phyloP scores from a whole-genome alignment of 1,140 invertebrate genomes.

The Venustaconcha ellipsiformis region DNA sequence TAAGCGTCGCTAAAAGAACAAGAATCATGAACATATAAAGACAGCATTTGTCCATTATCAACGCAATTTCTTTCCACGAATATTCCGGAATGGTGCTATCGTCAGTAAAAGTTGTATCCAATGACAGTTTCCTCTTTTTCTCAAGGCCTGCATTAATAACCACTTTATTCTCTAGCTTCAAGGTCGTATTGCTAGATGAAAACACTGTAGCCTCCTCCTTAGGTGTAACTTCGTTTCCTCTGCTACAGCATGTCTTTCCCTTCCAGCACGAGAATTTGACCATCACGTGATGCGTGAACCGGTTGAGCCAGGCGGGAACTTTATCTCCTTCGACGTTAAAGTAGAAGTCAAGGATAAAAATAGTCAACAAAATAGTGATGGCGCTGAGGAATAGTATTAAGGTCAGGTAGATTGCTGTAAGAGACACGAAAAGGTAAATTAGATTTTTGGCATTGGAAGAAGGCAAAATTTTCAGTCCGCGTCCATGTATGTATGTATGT shows the following conservation, averaged over 20 bases:
- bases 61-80: constrained; percentile 8
- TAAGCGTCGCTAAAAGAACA: neutral
- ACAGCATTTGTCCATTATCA: constrained; percentile 3
- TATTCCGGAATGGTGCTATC: neutral
- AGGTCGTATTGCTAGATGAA: neutral
- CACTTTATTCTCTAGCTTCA: neutral
- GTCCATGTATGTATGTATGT: too few species aligned
- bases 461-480: too few species aligned
- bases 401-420: constrained; percentile 9
- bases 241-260: neutral
- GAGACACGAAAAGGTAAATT: neutral
- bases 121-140: neutral
- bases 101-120: neutral
- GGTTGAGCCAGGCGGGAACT: constrained; percentile 6
- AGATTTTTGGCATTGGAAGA: too few species aligned
- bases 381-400: neutral
- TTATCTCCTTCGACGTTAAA: neutral
- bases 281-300: neutral
- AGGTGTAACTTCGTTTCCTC: neutral
- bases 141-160: neutral
- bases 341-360: constrained; percentile 1
- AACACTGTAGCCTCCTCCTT: neutral
- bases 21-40: constrained; percentile 9
- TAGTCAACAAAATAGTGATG: neutral
- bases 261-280: constrained; percentile 19